These are phyloP conservation scores for Lutraria rhynchaena DNA, from an alignment of 1,140 invertebrate genomes.

Conservation along the genomic window DNA sequence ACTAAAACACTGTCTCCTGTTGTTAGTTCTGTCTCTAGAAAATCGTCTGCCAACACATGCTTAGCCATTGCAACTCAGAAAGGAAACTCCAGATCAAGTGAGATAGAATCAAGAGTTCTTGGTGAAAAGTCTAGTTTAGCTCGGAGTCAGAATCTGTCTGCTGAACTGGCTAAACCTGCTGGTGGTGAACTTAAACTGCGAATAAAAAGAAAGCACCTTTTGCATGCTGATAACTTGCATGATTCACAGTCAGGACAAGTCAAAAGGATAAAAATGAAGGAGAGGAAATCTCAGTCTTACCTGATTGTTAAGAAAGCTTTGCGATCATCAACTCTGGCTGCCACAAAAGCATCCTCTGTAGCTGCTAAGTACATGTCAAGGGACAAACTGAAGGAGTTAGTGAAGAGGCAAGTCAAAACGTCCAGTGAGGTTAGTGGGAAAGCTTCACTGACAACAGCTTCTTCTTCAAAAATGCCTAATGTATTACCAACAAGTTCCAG, in stretches of 20 bases:
- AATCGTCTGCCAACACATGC: constrained; percentile 30
- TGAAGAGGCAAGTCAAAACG: neutral
- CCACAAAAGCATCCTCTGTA: constrained; percentile 52
- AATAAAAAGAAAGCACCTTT: constrained; percentile 43
- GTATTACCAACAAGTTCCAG: neutral
- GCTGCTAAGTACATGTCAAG: constrained; percentile 22
- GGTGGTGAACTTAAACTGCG: constrained; percentile 42
- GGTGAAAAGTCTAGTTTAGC: constrained; percentile 46
- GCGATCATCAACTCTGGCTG: constrained; percentile 48
- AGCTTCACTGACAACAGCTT: neutral
- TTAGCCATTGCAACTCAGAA: constrained; percentile 54
- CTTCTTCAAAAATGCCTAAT: neutral
- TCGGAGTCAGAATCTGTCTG: constrained; percentile 45
- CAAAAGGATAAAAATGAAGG: constrained; percentile 2
- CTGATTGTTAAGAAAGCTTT: constrained; percentile 49
- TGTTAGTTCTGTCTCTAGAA: constrained; percentile 13
- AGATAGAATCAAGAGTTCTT: constrained; percentile 10
- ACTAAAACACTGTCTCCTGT: neutral
- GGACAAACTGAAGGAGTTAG: neutral
- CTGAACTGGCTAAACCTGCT: constrained; percentile 28
- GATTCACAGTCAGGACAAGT: neutral
- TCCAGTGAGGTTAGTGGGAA: neutral
- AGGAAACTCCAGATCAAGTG: constrained; percentile 37
- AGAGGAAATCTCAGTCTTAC: constrained; percentile 1
- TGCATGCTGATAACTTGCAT: neutral